phyloP scores from a whole-genome alignment of 2,888 invertebrate species.

The Schizotus pectinicornis region DNA sequence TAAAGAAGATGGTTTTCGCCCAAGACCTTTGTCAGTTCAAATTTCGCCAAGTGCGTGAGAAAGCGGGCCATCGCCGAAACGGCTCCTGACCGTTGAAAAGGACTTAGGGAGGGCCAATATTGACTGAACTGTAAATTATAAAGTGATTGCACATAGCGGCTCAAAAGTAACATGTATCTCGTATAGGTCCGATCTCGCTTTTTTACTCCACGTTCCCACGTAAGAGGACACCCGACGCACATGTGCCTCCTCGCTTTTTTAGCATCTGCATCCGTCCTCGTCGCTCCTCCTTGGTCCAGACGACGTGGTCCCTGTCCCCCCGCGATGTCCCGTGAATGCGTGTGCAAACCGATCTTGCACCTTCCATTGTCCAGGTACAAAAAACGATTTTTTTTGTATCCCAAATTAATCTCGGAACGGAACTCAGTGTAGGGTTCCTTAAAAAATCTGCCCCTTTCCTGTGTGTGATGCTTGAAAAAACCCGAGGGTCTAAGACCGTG shows the following conservation, averaged over 20 bases:
- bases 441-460: slow-evolving; percentile 61
- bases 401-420: slow-evolving; percentile 59
- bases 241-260: slow-evolving; percentile 50
- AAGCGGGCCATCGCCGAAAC: slow-evolving; percentile 10
- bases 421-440: slow-evolving; percentile 59
- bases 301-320: slow-evolving; percentile 27
- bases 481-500: slow-evolving; percentile 50
- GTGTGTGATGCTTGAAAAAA: slow-evolving; percentile 48
- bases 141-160: slow-evolving; percentile 49
- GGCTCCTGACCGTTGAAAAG: slow-evolving; percentile 17
- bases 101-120: slow-evolving; percentile 46
- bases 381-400: slow-evolving; percentile 52
- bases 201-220: slow-evolving; percentile 54
- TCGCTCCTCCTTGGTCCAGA: slow-evolving; percentile 25
- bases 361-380: slow-evolving; percentile 56
- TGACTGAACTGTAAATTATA: slow-evolving; percentile 52
- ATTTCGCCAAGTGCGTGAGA: slow-evolving; percentile 13
- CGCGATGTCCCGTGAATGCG: slow-evolving; percentile 36
- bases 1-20: no score
- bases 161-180: slow-evolving; percentile 42
- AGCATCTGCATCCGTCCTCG: slow-evolving; percentile 34
- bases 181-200: slow-evolving; percentile 41
- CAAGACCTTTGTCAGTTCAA: background rate
- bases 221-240: slow-evolving; percentile 54
- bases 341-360: slow-evolving; percentile 57